Evolutionary conservation across 2,888 invertebrate genomes (phyloP).

Genomic region (Pecten maximus): DNA sequence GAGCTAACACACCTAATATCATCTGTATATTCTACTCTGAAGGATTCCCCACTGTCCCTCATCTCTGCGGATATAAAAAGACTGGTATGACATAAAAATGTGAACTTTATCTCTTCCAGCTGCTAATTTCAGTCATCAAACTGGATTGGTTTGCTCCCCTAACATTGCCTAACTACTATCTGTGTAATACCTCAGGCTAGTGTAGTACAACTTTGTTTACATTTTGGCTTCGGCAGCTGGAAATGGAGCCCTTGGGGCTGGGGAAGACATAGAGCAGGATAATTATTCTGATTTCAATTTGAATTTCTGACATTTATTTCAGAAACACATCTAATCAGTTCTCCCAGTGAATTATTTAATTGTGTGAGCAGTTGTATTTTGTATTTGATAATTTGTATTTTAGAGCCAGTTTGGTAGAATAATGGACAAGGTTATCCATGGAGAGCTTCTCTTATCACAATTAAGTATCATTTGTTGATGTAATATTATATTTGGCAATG

Average conservation of each 20-base stretch:
- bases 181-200: not conserved
- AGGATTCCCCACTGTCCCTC: not conserved
- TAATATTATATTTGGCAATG: too few relatives aligned
- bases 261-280: not conserved
- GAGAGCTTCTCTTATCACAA: too few relatives aligned
- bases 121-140: slow-evolving; percentile 29
- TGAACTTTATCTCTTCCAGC: slow-evolving; percentile 29
- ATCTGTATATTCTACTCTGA: not conserved
- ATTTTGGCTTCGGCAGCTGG: slow-evolving; percentile 1
- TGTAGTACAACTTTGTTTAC: slow-evolving; percentile 33
- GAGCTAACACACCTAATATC: slow-evolving; percentile 5
- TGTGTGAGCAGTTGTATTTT: not conserved
- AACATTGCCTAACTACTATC: slow-evolving; percentile 1
- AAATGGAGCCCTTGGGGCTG: not conserved
- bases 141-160: not conserved
- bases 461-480: too few relatives aligned
- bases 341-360: not conserved
- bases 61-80: not conserved
- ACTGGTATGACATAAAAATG: slow-evolving; percentile 22
- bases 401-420: too few relatives aligned
- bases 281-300: slow-evolving; percentile 1
- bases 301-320: not conserved
- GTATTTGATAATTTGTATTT: not conserved
- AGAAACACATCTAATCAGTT: not conserved
- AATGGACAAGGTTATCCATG: too few relatives aligned